Conservation (phyloP, 1,140 invertebrate species). For the Gyrodactylus bullatarudis region DNA sequence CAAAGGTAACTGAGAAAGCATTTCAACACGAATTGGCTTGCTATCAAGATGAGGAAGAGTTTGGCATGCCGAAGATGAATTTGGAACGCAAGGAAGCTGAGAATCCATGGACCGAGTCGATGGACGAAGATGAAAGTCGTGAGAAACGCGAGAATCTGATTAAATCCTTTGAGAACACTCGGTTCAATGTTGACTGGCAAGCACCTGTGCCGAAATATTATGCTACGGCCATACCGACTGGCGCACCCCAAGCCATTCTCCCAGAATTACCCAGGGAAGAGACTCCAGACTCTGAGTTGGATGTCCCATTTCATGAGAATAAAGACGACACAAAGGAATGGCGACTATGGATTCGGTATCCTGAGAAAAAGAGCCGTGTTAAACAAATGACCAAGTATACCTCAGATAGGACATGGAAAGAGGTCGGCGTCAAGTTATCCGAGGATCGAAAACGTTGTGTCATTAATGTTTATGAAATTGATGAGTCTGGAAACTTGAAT, state of each 20-base stretch:
- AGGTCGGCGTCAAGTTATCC: neutral
- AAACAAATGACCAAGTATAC: constrained; percentile 6
- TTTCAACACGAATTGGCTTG: neutral
- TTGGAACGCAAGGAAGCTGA: neutral
- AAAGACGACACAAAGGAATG: neutral
- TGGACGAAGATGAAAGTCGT: neutral
- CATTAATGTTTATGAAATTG: neutral
- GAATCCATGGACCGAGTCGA: neutral
- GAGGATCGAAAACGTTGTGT: neutral
- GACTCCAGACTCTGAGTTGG: neutral
- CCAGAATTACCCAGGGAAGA: neutral
- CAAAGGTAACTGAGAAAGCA: neutral
- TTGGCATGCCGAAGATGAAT: neutral
- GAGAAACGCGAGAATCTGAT: neutral
- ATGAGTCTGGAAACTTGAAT: neutral
- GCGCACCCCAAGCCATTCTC: neutral
- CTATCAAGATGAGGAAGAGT: neutral
- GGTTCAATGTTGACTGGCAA: neutral
- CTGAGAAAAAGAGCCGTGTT: neutral
- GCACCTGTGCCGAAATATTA: neutral
- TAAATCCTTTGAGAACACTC: neutral
- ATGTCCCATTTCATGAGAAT: neutral
- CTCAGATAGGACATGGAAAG: constrained; percentile 1
- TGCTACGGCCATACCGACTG: neutral
- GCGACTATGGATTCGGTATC: neutral